phyloP scores from a whole-genome alignment of 2,797 vertebrate genomes.

The Menidia menidia region DNA sequence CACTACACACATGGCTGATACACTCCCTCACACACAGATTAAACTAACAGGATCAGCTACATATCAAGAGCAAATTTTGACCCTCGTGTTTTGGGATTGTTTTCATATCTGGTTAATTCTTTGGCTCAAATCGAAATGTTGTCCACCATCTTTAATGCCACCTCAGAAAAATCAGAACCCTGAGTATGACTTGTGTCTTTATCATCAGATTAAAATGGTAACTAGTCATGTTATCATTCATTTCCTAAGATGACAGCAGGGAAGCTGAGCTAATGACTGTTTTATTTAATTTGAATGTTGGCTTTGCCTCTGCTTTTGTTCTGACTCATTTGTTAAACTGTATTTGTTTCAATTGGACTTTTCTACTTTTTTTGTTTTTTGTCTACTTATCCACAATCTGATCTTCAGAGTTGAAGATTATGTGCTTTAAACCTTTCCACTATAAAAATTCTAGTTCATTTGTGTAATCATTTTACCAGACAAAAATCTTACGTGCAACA shows the following conservation, averaged over 20 bases:
- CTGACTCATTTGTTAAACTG: background rate
- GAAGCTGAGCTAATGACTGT: background rate
- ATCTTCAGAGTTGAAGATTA: background rate
- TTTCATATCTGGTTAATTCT: constrained; percentile 11
- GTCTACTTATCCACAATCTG: too few species aligned
- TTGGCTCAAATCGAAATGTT: constrained; percentile 33
- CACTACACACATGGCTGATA: constrained; percentile 64
- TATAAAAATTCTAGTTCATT: background rate
- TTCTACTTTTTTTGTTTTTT: background rate
- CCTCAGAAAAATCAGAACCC: too few species aligned
- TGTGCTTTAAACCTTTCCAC: background rate
- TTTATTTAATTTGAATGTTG: too few species aligned
- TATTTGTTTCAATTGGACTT: background rate
- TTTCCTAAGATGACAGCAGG: background rate
- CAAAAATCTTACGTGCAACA: background rate
- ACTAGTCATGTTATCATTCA: background rate
- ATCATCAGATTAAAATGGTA: background rate
- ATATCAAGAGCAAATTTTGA: constrained; percentile 54
- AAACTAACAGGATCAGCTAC: constrained; percentile 58
- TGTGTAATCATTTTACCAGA: background rate
- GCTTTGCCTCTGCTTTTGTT: background rate
- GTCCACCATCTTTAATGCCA: constrained; percentile 26
- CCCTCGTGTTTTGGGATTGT: constrained; percentile 33
- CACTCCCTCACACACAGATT: constrained; percentile 64
- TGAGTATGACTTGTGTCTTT: constrained; percentile 4